phyloP scores from a whole-genome alignment of 2,888 invertebrate species.

The Perizoma flavofasciatum region DNA sequence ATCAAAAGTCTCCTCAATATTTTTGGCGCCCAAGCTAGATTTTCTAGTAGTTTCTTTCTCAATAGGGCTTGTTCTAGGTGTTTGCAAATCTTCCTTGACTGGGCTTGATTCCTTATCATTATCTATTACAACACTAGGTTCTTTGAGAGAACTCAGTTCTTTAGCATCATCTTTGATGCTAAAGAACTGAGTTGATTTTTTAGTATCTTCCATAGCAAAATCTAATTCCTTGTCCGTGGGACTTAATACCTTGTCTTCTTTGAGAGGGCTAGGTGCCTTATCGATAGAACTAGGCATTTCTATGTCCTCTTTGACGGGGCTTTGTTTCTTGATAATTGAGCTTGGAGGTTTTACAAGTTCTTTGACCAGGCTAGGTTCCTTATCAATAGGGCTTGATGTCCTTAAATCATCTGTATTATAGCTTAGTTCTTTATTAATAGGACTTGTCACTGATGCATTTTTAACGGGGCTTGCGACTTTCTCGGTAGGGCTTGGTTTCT shows the following conservation, averaged over 20 bases:
- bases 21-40: neutral
- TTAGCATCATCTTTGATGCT: conserved; percentile 9
- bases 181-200: conserved; percentile 1
- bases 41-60: conserved; percentile 13
- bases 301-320: conserved; percentile 12
- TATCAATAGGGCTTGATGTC: neutral
- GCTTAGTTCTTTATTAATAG: neutral
- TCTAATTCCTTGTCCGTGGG: conserved; percentile 12
- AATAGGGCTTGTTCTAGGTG: conserved; percentile 16
- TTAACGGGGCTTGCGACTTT: conserved; percentile 5
- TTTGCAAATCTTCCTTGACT: conserved; percentile 9
- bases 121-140: conserved; percentile 4
- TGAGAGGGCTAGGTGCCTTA: neutral
- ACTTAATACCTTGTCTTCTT: neutral
- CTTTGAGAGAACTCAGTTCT: conserved; percentile 13
- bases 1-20: neutral
- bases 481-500: neutral
- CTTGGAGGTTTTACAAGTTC: conserved; percentile 22
- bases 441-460: neutral
- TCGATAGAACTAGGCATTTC: conserved; percentile 16
- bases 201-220: too few species aligned
- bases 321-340: conserved; percentile 16
- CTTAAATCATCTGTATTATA: conserved; percentile 12
- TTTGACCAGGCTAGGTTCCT: conserved; percentile 7
- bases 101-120: conserved; percentile 20